Evolutionary conservation across 2,888 invertebrate genomes (phyloP), one percentile per base, ranked within the genome.

Genomic region (Microctonus aethiopoides): DNA sequence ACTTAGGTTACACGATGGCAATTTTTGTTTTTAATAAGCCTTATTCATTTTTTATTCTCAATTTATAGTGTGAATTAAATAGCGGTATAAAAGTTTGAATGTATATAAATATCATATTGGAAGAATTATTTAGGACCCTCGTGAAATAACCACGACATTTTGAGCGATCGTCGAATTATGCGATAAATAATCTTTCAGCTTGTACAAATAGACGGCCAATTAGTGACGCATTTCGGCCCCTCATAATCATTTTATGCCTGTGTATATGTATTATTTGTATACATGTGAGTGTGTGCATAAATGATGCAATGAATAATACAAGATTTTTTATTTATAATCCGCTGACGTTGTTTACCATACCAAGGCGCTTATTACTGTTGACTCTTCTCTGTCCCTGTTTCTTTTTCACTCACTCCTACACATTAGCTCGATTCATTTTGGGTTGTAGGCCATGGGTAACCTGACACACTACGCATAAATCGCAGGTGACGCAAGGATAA

Each of bases 381-480:
- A 41, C 67, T 70, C 54, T 59, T 52, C 34, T 20, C 36, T 51
- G n/a, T 57, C 20, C 4, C 20, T 66, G 16, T 9, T 41, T 46
- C 56, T 56, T n/a, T 57, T 4, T 22, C 64, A 13, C 51, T 39
- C 64, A 60, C 64, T 69, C 59, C 46, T 51, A 59, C 41, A 52
- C 29, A 57, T 36, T 20, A 62, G 16, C 7, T 46, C 20, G 16
- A 46, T 7, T 46, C 46, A n/a, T 46, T 54, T 26, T n/a, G 22
- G 29, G 16, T 46, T 46, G 29, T 29, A 65, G 60, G 63, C 59
- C 71, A 56, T 41, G 68, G 71, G 72, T 76, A 76, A 76, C 75
- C 76, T 74, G 74, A 72, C 72, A 67, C 71, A 66, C 73, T 75
- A 73, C 74, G 72, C 77, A 80, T 78, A 79, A 79, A 79, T 79